These are phyloP conservation scores for Proisotoma minuta DNA, from an alignment of 2,888 invertebrate species.

Conservation along the genomic window DNA sequence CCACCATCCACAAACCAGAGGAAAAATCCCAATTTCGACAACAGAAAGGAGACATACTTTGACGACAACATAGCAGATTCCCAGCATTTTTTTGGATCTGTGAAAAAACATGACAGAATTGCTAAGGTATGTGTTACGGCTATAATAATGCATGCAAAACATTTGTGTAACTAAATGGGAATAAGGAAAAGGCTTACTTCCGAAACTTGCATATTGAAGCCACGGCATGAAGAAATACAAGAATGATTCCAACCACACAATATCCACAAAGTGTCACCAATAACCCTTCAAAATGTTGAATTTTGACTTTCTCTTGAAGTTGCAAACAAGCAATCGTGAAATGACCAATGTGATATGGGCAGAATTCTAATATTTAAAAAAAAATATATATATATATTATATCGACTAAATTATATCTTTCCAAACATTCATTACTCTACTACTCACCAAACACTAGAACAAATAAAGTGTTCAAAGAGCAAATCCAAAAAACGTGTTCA, in stretches of 20 bases:
- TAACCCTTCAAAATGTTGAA: slow-evolving; percentile 86
- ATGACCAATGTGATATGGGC: slow-evolving; percentile 91
- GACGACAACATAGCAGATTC: slow-evolving; percentile 85
- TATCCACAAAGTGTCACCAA: slow-evolving; percentile 91
- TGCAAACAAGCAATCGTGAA: slow-evolving; percentile 70
- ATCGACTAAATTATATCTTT: not conserved
- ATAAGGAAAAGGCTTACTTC: slow-evolving; percentile 49
- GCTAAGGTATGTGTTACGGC: not conserved
- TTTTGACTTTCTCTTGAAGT: slow-evolving; percentile 62
- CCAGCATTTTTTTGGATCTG: slow-evolving; percentile 76
- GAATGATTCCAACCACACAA: slow-evolving; percentile 74
- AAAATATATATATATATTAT: slow-evolving; percentile 42
- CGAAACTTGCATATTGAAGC: slow-evolving; percentile 75
- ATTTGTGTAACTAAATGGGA: no score
- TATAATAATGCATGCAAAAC: no score
- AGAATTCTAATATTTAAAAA: slow-evolving; percentile 64
- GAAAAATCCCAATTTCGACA: slow-evolving; percentile 94
- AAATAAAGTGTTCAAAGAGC: slow-evolving; percentile 92
- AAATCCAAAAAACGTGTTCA: slow-evolving; percentile 99
- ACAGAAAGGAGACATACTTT: slow-evolving; percentile 90
- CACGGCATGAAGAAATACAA: slow-evolving; percentile 78
- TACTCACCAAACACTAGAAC: slow-evolving; percentile 78
- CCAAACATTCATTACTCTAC: not conserved
- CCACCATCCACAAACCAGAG: slow-evolving; percentile 98
- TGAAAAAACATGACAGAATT: slow-evolving; percentile 24